These are phyloP conservation scores for Helleia helle DNA, from an alignment of 2,888 invertebrate genomes.

Conservation along the genomic window DNA sequence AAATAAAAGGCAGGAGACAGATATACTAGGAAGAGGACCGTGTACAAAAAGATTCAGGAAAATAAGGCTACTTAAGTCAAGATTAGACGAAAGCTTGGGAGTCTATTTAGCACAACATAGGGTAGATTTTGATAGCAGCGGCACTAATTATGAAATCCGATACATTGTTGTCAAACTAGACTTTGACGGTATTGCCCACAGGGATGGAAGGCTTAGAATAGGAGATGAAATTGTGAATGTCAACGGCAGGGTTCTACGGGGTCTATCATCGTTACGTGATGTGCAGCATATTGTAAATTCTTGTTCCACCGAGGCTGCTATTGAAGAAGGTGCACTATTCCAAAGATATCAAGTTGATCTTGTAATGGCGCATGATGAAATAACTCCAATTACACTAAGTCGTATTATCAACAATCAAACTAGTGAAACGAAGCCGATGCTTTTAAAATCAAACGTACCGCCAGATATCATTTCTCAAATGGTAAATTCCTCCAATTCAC, in stretches of 20 bases:
- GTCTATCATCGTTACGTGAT: conserved; percentile 79
- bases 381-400: conserved; percentile 67
- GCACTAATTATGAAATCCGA: conserved; percentile 73
- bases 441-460: conserved; percentile 40
- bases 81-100: conserved; percentile 79
- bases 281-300: conserved; percentile 74
- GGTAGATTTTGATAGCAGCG: conserved; percentile 64
- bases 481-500: conserved; percentile 48
- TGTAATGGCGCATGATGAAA: conserved; percentile 78
- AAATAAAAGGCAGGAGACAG: conserved; percentile 41
- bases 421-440: conserved; percentile 34
- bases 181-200: conserved; percentile 78
- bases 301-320: conserved; percentile 59
- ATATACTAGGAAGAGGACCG: conserved; percentile 71
- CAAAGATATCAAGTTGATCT: conserved; percentile 73
- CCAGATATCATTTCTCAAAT: conserved; percentile 66
- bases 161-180: conserved; percentile 78
- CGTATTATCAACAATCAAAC: conserved; percentile 54
- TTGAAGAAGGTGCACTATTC: conserved; percentile 48
- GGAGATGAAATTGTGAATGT: conserved; percentile 94
- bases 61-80: conserved; percentile 78
- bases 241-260: conserved; percentile 86
- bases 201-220: conserved; percentile 85
- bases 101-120: conserved; percentile 80
- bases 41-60: conserved; percentile 76